Evolutionary conservation across 2,113 vertebrate species (phyloP).

Genomic region (Paedocypris sp.): DNA sequence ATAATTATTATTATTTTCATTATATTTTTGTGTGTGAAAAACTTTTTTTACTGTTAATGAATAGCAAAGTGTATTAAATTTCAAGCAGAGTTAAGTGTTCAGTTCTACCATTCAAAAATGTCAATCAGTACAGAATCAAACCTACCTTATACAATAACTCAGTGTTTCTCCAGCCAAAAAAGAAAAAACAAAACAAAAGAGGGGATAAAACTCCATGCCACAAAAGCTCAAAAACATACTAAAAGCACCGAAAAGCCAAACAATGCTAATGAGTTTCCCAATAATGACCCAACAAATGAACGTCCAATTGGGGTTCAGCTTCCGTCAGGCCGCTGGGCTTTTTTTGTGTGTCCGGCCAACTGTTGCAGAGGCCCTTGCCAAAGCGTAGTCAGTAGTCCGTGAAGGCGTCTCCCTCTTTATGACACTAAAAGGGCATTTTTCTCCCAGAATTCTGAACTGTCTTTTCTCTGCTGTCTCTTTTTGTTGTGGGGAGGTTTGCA

Average conservation of each 20-base stretch:
- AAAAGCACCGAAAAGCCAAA: conserved; percentile 56
- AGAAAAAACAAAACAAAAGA: too few species aligned
- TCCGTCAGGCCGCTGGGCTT: conserved; percentile 53
- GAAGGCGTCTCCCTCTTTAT: conserved; percentile 84
- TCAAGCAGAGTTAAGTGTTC: too few species aligned
- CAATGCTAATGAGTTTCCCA: conserved; percentile 85
- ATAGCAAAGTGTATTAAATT: too few species aligned
- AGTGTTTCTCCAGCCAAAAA: too few species aligned
- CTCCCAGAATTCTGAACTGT: conserved; percentile 59
- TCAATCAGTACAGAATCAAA: too few species aligned
- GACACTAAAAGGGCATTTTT: conserved; percentile 69
- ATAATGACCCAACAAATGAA: conserved; percentile 77
- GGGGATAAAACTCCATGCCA: too few species aligned
- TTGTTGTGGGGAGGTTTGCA: conserved; percentile 54
- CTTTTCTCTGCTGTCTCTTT: conserved; percentile 52
- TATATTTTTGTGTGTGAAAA: too few species aligned
- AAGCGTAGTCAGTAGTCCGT: conserved; percentile 86
- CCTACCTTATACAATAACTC: too few species aligned
- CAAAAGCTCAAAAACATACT: conserved; percentile 51
- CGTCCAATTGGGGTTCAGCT: conserved; percentile 73
- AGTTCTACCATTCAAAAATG: too few species aligned
- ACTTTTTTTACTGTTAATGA: too few species aligned
- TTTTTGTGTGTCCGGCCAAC: conserved; percentile 68
- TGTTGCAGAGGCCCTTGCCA: conserved; percentile 64
- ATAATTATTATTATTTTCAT: too few species aligned